Evolutionary conservation across 2,888 invertebrate genomes (phyloP).

Genomic region (Adineta ricciae): DNA sequence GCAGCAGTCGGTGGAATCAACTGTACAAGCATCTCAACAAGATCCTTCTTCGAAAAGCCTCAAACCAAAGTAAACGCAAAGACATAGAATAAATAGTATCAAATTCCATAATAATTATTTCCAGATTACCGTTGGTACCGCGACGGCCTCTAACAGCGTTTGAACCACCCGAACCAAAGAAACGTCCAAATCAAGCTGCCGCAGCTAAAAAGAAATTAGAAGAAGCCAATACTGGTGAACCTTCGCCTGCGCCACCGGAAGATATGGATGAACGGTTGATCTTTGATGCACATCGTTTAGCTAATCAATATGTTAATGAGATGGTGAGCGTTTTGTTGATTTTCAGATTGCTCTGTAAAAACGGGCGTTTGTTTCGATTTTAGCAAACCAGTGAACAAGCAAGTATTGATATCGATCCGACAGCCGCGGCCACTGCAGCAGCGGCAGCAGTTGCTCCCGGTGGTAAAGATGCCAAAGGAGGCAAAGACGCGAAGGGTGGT

Average conservation of each 20-base stretch:
- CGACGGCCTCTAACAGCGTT: conserved; percentile 44
- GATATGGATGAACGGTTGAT: conserved; percentile 30
- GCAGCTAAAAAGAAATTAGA: conserved; percentile 21
- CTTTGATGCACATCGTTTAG: conserved; percentile 27
- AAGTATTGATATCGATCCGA: not conserved
- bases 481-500: conserved; percentile 1
- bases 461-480: conserved; percentile 23
- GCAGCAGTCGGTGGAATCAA: not conserved
- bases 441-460: not conserved
- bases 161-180: conserved; percentile 40
- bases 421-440: not conserved
- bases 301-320: conserved; percentile 6
- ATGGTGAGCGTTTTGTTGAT: not conserved
- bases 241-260: conserved; percentile 30
- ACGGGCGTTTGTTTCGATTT: not conserved
- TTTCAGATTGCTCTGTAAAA: no score
- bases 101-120: no score
- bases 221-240: conserved; percentile 18
- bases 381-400: conserved; percentile 3
- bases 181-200: conserved; percentile 37
- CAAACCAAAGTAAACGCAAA: conserved; percentile 3
- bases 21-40: not conserved
- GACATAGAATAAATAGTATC: no score
- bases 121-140: conserved; percentile 46
- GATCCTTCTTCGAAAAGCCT: not conserved